Percentiles rank a stretch among this genome's conserved stretches.
Evolutionary conservation across 2,797 vertebrate species (phyloP).

Genomic region (Pitangus sulphuratus): DNA sequence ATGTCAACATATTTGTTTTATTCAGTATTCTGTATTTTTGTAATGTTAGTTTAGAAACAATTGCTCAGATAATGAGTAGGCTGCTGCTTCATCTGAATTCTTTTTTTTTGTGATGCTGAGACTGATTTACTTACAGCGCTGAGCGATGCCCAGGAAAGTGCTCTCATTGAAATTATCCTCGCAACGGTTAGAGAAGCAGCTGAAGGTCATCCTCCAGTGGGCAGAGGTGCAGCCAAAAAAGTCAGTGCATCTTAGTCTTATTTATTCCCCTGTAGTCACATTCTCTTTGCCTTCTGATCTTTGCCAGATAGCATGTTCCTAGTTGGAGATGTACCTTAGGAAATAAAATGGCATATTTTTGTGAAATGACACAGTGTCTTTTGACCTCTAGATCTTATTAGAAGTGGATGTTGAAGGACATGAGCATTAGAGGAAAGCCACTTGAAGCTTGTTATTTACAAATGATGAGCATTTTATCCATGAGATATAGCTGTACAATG

Average conservation of each 20-base stretch:
- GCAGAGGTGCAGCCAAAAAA: conserved; percentile 86
- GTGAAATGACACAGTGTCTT: neutral
- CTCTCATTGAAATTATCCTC: conserved; percentile 85
- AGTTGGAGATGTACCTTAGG: neutral
- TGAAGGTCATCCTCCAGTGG: conserved; percentile 84
- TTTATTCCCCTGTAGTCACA: conserved; percentile 10
- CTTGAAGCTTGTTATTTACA: neutral
- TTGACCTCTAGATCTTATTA: neutral
- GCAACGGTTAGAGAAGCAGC: conserved; percentile 87
- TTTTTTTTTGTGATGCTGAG: conserved; percentile 1
- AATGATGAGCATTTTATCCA: neutral
- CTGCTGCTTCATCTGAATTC: neutral
- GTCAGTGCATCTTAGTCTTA: conserved; percentile 72
- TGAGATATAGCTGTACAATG: neutral
- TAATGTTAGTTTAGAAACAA: neutral
- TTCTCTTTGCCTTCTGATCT: neutral
- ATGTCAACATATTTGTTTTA: neutral
- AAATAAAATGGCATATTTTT: neutral
- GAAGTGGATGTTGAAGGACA: neutral
- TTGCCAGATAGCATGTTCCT: neutral
- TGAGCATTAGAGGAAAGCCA: neutral
- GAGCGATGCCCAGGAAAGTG: conserved; percentile 74
- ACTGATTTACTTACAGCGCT: conserved; percentile 76
- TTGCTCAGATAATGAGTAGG: neutral
- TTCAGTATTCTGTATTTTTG: neutral